These are phyloP conservation scores for Hirtodrosophila confusa DNA, from an alignment of 2,888 invertebrate species.

Conservation along the genomic window DNA sequence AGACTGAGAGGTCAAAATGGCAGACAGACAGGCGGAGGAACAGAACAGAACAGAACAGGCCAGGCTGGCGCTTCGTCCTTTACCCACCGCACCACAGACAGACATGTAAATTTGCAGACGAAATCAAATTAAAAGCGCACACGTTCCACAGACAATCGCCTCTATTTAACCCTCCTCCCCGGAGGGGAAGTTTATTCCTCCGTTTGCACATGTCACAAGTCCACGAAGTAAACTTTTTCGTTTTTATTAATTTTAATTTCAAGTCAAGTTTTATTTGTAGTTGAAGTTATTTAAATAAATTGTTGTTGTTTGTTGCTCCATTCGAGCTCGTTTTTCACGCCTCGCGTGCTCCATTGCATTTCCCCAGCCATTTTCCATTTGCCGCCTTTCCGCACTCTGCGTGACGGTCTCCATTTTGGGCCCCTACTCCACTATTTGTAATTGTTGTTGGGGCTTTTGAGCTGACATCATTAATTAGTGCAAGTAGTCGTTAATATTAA, in stretches of 20 bases:
- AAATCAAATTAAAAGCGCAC: slow-evolving; percentile 76
- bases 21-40: slow-evolving; percentile 21
- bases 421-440: slow-evolving; percentile 8
- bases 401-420: slow-evolving; percentile 59
- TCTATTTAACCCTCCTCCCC: neutral
- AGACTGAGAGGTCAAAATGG: slow-evolving; percentile 26
- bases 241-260: slow-evolving; percentile 70
- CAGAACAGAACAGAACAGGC: slow-evolving; percentile 1
- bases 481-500: slow-evolving; percentile 72
- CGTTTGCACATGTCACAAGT: slow-evolving; percentile 29
- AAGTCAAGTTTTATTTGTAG: slow-evolving; percentile 34
- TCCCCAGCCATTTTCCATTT: slow-evolving; percentile 30
- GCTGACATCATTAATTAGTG: slow-evolving; percentile 56
- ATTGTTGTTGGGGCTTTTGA: slow-evolving; percentile 37
- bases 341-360: slow-evolving; percentile 56
- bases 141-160: slow-evolving; percentile 50
- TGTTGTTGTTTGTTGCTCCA: slow-evolving; percentile 19
- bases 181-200: slow-evolving; percentile 54
- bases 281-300: slow-evolving; percentile 36
- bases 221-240: slow-evolving; percentile 47
- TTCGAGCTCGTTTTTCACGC: slow-evolving; percentile 34
- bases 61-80: slow-evolving; percentile 24
- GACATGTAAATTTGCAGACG: slow-evolving; percentile 76
- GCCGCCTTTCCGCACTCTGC: slow-evolving; percentile 53
- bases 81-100: slow-evolving; percentile 14